Conservation (phyloP, 2,113 vertebrate genomes). For the Varanus komodoensis region DNA sequence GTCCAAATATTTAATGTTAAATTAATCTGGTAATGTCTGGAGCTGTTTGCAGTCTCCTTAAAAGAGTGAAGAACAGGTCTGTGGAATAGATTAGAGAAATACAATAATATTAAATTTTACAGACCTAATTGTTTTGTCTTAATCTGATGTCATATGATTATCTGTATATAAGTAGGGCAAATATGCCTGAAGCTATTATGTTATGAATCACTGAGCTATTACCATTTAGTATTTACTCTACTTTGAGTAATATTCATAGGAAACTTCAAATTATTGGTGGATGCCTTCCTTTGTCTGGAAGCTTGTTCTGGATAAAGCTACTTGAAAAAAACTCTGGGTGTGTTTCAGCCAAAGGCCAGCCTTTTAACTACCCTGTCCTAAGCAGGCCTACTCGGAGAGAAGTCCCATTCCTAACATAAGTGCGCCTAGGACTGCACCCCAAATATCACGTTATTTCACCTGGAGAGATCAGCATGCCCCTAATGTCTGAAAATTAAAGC, state of each 20-base stretch:
- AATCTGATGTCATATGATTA: slow-evolving; percentile 38
- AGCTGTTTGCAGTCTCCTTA: slow-evolving; percentile 34
- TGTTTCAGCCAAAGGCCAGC: not conserved
- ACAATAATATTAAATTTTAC: slow-evolving; percentile 47
- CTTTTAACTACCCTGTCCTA: not conserved
- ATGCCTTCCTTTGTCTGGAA: slow-evolving; percentile 2
- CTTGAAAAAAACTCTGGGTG: not conserved
- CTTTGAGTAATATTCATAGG: slow-evolving; percentile 10
- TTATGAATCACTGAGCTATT: slow-evolving; percentile 32
- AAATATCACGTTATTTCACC: not conserved
- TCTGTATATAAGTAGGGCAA: slow-evolving; percentile 42
- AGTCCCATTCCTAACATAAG: not conserved
- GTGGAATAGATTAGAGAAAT: slow-evolving; percentile 39
- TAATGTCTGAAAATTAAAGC: not conserved
- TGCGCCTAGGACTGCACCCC: not conserved
- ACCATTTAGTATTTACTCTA: slow-evolving; percentile 34
- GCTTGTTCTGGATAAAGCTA: not conserved
- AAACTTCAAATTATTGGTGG: not conserved
- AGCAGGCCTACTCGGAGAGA: not conserved
- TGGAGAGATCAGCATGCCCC: not conserved
- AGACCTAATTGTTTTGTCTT: slow-evolving; percentile 42
- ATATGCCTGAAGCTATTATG: slow-evolving; percentile 38
- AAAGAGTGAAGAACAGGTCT: slow-evolving; percentile 25
- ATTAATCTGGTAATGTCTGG: slow-evolving; percentile 32
- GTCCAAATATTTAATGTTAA: slow-evolving; percentile 29